Conservation (phyloP, 2,113 vertebrate species). For the Probosciger aterrimus region DNA sequence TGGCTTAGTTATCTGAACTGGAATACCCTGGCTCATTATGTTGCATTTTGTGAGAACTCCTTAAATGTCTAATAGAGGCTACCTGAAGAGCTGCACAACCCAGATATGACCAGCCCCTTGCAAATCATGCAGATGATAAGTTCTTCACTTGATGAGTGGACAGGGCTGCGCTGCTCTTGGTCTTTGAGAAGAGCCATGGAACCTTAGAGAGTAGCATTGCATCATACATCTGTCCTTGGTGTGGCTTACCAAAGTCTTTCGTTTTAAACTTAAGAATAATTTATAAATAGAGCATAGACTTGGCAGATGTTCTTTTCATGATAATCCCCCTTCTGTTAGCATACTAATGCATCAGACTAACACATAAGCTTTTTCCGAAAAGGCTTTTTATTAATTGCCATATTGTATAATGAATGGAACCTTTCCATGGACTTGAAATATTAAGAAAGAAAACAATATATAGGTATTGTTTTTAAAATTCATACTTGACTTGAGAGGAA, state of each 20-base stretch:
- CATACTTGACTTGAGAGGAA: constrained; percentile 59
- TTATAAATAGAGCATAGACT: background rate
- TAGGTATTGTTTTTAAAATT: constrained; percentile 48
- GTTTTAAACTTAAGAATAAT: background rate
- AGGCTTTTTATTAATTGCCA: constrained; percentile 18
- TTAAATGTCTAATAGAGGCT: background rate
- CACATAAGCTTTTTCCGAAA: constrained; percentile 6
- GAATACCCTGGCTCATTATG: background rate
- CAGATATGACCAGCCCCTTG: background rate
- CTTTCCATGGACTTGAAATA: constrained; percentile 23
- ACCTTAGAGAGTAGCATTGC: background rate
- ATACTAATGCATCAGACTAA: background rate
- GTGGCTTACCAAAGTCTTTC: constrained; percentile 8
- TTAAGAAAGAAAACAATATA: constrained; percentile 19
- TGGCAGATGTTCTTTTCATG: constrained; percentile 27
- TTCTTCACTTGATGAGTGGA: background rate
- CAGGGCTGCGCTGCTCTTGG: background rate
- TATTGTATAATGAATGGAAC: background rate
- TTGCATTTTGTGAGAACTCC: background rate
- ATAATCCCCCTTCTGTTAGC: background rate
- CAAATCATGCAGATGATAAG: background rate
- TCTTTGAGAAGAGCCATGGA: background rate
- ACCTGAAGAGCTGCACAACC: background rate
- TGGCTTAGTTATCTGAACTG: constrained; percentile 3
- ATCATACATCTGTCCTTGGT: background rate